Evolutionary conservation across 2,888 invertebrate species (phyloP).

Genomic region (Apantesis nais): DNA sequence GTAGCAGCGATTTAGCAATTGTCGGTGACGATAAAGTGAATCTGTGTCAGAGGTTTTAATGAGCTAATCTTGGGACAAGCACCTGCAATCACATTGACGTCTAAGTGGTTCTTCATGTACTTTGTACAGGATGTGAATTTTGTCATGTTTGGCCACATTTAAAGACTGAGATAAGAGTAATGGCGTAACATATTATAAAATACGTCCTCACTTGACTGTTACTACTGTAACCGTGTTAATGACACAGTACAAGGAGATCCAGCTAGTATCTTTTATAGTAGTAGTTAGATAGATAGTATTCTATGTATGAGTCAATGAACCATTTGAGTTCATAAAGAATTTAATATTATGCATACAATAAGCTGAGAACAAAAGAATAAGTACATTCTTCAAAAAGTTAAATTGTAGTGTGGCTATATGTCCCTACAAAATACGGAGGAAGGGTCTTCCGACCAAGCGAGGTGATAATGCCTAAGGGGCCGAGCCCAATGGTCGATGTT

Average conservation of each 20-base stretch:
- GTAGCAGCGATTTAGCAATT: conserved; percentile 65
- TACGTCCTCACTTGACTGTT: neutral
- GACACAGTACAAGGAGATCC: neutral
- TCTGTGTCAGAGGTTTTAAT: conserved; percentile 50
- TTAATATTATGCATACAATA: neutral
- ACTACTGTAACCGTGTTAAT: neutral
- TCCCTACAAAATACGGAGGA: too few relatives aligned
- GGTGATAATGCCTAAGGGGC: too few relatives aligned
- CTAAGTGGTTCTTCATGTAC: neutral
- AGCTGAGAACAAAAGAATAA: too few relatives aligned
- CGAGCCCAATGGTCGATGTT: too few relatives aligned
- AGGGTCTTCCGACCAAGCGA: too few relatives aligned
- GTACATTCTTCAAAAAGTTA: too few relatives aligned
- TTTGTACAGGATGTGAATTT: neutral
- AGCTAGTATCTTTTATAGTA: neutral
- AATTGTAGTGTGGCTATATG: too few relatives aligned
- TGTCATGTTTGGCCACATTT: neutral
- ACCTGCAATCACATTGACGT: neutral
- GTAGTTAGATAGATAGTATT: neutral
- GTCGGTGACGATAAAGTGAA: conserved; percentile 48
- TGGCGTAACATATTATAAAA: neutral
- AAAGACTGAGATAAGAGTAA: neutral
- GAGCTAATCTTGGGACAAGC: conserved; percentile 18
- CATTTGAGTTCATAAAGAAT: neutral
- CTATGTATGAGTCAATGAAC: neutral